Evolutionary conservation across 1,140 invertebrate genomes (phyloP), one percentile per base, ranked within the genome.

Genomic region (Calosoma granatense): DNA sequence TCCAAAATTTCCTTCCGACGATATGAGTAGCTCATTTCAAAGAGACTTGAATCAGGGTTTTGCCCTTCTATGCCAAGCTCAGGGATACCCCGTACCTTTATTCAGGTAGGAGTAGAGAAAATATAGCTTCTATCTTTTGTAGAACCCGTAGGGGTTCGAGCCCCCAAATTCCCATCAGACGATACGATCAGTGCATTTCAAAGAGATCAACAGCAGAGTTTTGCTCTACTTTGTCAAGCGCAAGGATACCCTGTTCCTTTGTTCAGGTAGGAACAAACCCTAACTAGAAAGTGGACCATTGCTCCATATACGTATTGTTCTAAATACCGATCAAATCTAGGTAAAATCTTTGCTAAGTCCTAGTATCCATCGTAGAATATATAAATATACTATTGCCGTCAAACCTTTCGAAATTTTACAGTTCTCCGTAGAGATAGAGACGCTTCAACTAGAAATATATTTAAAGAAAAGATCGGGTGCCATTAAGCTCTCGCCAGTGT

Each of bases 1-100:
- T 56, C n/a, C n/a, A n/a, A n/a, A n/a, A n/a, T n/a, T n/a, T n/a
- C n/a, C n/a, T n/a, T n/a, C n/a, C n/a, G n/a, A n/a, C n/a, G n/a
- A n/a, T n/a, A n/a, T n/a, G n/a, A n/a, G n/a, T n/a, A n/a, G n/a
- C n/a, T n/a, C n/a, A n/a, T n/a, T n/a, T n/a, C n/a, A n/a, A n/a
- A n/a, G n/a, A n/a, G n/a, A n/a, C n/a, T n/a, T n/a, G n/a, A n/a
- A n/a, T n/a, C n/a, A n/a, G n/a, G n/a, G 76, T 64, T 67, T 83
- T 60, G 81, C 82, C 60, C 70, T 86, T 39, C 74, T 82, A 60
- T 89, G 86, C 69, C 79, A 79, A 54, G 86, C 85, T 9, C 84
- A 87, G 73, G 83, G 79, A 54, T 85, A 81, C 71, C 86, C 86
- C 55, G 76, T 80, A 60, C 84, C 85, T 59, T 67, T 75, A 53